Conservation (phyloP, 1,140 invertebrate genomes). For the Zaprionus camerounensis region DNA sequence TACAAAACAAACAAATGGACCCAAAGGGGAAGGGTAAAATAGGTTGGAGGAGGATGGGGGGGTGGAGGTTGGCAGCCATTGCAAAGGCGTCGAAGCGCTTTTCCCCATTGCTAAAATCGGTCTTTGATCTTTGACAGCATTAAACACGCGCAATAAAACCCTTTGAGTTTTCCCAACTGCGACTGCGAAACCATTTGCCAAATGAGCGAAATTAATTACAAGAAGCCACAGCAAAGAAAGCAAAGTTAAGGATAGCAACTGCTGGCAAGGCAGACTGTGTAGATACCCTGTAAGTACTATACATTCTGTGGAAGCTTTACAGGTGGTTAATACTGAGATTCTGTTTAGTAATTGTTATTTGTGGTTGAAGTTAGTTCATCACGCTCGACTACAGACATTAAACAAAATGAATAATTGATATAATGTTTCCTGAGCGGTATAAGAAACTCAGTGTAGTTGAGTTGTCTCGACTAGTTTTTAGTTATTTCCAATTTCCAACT, state of each 20-base stretch:
- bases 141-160: constrained; percentile 77
- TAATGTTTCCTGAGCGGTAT: too few relatives aligned
- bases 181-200: constrained; percentile 69
- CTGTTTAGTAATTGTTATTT: too few relatives aligned
- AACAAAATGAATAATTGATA: too few relatives aligned
- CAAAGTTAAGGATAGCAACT: constrained; percentile 16
- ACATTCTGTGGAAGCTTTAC: background rate
- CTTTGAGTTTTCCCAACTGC: constrained; percentile 58
- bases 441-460: too few relatives aligned
- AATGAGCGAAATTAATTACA: constrained; percentile 80
- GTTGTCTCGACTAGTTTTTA: too few relatives aligned
- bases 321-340: too few relatives aligned
- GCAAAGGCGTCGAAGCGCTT: constrained; percentile 49
- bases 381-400: too few relatives aligned
- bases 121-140: constrained; percentile 74
- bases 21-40: background rate
- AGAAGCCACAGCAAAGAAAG: constrained; percentile 66
- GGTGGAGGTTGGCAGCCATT: background rate
- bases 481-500: too few relatives aligned
- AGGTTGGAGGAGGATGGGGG: background rate
- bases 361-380: too few relatives aligned
- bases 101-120: constrained; percentile 53
- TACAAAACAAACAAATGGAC: constrained; percentile 48
- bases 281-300: constrained; percentile 3
- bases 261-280: background rate